These are phyloP conservation scores for Trissonchulus latispiculum DNA, from an alignment of 2,888 invertebrate species.

Conservation along the genomic window DNA sequence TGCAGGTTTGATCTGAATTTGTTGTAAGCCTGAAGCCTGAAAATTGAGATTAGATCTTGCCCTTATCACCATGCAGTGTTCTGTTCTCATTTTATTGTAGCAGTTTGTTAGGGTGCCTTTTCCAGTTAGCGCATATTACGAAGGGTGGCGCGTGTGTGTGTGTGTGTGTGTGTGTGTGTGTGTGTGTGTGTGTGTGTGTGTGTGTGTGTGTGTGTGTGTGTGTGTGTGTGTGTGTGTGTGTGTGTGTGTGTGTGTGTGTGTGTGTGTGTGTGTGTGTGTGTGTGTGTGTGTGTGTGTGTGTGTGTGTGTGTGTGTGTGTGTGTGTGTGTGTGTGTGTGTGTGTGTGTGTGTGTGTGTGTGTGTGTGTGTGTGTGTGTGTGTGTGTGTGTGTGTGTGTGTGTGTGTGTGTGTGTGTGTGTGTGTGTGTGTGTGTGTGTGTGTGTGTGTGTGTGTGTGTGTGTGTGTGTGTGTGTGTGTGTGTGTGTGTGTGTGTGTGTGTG, in stretches of 20 bases:
- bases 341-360: constrained; percentile 12
- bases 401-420: constrained; percentile 12
- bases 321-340: constrained; percentile 11
- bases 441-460: constrained; percentile 11
- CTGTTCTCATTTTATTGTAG: too few species aligned
- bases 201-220: constrained; percentile 20
- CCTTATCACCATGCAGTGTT: too few species aligned
- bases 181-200: constrained; percentile 17
- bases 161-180: constrained; percentile 16
- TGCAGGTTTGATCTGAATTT: too few species aligned
- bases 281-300: constrained; percentile 10
- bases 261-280: constrained; percentile 9
- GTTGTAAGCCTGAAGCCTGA: too few species aligned
- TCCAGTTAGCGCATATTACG: too few species aligned
- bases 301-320: constrained; percentile 12
- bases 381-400: constrained; percentile 11
- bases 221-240: constrained; percentile 22
- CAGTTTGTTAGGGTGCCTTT: too few species aligned
- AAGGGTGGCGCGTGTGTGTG: constrained; percentile 14
- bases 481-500: constrained; percentile 16
- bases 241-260: constrained; percentile 13
- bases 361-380: constrained; percentile 12
- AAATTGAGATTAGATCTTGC: too few species aligned
- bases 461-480: constrained; percentile 8
- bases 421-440: constrained; percentile 12